Evolutionary conservation across 1,140 invertebrate genomes (phyloP).

Genomic region (Reticulitermes speratus): DNA sequence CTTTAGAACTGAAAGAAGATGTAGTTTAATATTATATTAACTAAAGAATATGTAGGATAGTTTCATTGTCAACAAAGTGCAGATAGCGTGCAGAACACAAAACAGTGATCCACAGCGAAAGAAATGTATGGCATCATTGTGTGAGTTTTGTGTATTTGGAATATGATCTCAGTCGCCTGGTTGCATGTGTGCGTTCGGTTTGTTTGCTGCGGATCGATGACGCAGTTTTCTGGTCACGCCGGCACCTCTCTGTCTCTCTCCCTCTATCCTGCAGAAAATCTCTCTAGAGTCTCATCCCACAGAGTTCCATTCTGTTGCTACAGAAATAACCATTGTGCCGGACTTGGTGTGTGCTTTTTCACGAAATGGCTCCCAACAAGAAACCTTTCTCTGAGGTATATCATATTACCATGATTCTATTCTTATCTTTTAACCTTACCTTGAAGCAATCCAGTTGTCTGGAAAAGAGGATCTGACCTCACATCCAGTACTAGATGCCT

Average conservation of each 20-base stretch:
- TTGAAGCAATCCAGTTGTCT: not conserved
- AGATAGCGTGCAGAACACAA: too few relatives aligned
- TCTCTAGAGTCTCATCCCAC: not conserved
- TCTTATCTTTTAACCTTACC: not conserved
- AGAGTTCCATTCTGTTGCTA: not conserved
- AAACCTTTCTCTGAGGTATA: not conserved
- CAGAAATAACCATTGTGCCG: not conserved
- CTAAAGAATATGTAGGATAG: too few relatives aligned
- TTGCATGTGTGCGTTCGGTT: not conserved
- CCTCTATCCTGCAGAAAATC: not conserved
- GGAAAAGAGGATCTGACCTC: not conserved
- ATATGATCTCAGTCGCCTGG: not conserved
- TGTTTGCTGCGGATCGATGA: slow-evolving; percentile 14
- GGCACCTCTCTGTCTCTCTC: not conserved
- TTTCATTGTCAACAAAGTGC: too few relatives aligned
- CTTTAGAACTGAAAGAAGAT: too few relatives aligned
- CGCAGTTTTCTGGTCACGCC: slow-evolving; percentile 12
- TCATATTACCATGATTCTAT: not conserved
- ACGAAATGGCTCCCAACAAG: not conserved
- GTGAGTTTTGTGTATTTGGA: not conserved
- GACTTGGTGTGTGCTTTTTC: not conserved
- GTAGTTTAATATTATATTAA: too few relatives aligned
- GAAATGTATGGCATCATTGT: not conserved
- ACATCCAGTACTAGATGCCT: not conserved
- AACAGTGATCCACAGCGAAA: too few relatives aligned